Conservation (phyloP, 2,113 vertebrate genomes). For the Myxocyprinus asiaticus region DNA sequence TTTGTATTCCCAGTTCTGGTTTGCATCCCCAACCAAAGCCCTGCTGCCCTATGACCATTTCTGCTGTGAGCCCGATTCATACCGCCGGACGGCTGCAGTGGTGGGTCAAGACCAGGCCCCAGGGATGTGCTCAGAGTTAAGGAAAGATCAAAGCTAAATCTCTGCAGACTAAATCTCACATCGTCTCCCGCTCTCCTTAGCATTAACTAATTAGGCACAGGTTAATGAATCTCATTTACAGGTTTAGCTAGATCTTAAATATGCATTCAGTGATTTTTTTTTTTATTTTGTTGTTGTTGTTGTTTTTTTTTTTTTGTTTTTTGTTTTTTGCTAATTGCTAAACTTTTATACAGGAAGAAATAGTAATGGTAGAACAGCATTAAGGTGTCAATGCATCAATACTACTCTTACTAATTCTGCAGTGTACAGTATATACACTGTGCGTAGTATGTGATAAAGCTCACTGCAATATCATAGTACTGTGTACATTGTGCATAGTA, state of each 20-base stretch:
- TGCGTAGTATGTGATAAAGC: no score
- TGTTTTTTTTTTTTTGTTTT: no score
- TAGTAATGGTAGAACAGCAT: no score
- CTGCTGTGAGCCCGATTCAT: not conserved
- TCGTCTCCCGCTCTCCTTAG: not conserved
- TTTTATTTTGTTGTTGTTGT: no score
- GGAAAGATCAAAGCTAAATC: slow-evolving; percentile 22
- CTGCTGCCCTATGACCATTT: not conserved
- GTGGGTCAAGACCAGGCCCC: not conserved
- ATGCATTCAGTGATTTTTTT: no score
- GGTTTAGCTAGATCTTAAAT: slow-evolving; percentile 12
- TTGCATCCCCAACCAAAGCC: slow-evolving; percentile 10
- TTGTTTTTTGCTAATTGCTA: no score
- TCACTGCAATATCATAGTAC: no score
- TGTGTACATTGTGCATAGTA: no score
- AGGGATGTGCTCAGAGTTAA: not conserved
- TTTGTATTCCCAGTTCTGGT: slow-evolving; percentile 46
- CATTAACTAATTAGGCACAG: slow-evolving; percentile 26
- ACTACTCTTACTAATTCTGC: no score
- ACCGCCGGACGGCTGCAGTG: not conserved
- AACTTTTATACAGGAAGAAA: no score
- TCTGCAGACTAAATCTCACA: not conserved
- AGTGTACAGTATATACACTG: no score
- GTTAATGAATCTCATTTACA: slow-evolving; percentile 31
- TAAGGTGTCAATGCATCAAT: no score